These are phyloP conservation scores for Rousettus leschenaultii DNA, from an alignment of 2,113 vertebrate species.

Conservation along the genomic window DNA sequence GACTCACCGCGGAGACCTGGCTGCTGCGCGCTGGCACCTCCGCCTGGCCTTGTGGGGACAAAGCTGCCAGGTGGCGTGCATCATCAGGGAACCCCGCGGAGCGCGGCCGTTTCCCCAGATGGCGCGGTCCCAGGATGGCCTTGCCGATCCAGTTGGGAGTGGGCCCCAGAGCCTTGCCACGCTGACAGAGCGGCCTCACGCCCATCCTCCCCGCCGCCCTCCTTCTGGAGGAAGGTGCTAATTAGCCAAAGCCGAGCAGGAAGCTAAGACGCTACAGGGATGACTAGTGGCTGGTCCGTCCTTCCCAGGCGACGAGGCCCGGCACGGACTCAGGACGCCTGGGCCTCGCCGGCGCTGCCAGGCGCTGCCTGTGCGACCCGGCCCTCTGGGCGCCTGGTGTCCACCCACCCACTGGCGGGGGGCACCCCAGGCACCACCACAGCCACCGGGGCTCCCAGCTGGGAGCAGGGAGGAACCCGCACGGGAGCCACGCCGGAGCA, in stretches of 20 bases:
- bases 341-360: background rate
- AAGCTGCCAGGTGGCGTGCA: background rate
- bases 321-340: background rate
- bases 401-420: accelerated
- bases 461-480: background rate
- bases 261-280: background rate
- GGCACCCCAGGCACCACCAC: background rate
- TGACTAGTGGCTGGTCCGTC: background rate
- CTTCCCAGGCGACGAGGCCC: background rate
- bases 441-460: background rate
- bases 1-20: background rate
- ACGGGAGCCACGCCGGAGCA: background rate
- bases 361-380: background rate
- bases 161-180: background rate
- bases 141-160: background rate
- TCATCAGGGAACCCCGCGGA: background rate
- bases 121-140: background rate
- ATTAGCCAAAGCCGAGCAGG: constrained; percentile 7
- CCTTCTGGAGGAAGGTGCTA: background rate
- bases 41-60: background rate
- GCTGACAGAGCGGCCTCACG: background rate
- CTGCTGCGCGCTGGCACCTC: background rate
- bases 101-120: background rate
- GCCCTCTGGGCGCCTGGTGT: background rate
- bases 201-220: background rate